Conservation (phyloP, 2,113 vertebrate species). For the Condylura cristata region DNA sequence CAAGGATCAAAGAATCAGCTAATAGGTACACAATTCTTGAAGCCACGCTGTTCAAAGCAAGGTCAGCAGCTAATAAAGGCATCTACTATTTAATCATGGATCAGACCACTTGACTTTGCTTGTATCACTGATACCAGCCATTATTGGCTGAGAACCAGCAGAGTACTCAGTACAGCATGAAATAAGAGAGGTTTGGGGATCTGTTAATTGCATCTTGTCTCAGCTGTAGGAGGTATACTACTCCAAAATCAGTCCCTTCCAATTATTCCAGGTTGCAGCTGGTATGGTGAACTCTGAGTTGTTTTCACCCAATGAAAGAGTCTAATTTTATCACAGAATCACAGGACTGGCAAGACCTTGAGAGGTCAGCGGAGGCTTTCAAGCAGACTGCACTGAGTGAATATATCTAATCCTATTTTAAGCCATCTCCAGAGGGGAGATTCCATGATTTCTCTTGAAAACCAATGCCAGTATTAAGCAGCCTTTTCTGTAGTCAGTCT, state of each 20-base stretch:
- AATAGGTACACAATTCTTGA: slow-evolving; percentile 67
- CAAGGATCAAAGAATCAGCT: slow-evolving; percentile 68
- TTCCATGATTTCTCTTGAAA: slow-evolving; percentile 64
- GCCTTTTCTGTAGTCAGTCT: background rate
- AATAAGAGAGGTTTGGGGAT: slow-evolving; percentile 72
- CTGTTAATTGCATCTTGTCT: slow-evolving; percentile 81
- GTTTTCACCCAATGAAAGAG: slow-evolving; percentile 76
- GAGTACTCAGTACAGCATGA: slow-evolving; percentile 66
- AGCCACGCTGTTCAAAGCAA: slow-evolving; percentile 69
- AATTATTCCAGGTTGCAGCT: slow-evolving; percentile 81
- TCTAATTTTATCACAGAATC: slow-evolving; percentile 81
- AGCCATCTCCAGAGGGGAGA: slow-evolving; percentile 58
- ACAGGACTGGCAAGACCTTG: slow-evolving; percentile 75
- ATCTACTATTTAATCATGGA: slow-evolving; percentile 74
- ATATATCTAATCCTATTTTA: slow-evolving; percentile 72
- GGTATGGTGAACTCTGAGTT: slow-evolving; percentile 72
- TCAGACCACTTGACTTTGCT: slow-evolving; percentile 73
- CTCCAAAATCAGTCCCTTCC: slow-evolving; percentile 77
- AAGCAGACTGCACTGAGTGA: slow-evolving; percentile 43
- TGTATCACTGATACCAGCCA: slow-evolving; percentile 68
- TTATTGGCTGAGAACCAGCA: slow-evolving; percentile 69
- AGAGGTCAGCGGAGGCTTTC: slow-evolving; percentile 67
- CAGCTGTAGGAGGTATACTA: slow-evolving; percentile 72
- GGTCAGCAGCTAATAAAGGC: slow-evolving; percentile 76
- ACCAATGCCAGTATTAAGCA: slow-evolving; percentile 24